Conservation (phyloP, 2,888 invertebrate genomes). For the Tenthredo notha region DNA sequence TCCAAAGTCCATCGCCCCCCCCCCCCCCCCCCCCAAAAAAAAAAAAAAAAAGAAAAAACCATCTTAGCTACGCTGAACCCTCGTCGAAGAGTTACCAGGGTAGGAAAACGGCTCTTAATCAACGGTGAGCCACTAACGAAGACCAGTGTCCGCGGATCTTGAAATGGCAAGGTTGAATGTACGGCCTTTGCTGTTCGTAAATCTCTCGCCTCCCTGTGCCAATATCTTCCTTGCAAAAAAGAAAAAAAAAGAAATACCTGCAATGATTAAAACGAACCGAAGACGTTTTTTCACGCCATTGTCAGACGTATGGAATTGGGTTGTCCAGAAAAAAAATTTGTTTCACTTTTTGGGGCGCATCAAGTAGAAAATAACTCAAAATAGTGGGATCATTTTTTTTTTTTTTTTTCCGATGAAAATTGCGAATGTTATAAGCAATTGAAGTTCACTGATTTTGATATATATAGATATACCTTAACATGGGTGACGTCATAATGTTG, state of each 20-base stretch:
- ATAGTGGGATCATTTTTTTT: no score
- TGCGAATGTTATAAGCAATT: no score
- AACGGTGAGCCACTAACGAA: conserved; percentile 13
- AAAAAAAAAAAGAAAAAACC: conserved; percentile 14
- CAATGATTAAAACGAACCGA: not conserved
- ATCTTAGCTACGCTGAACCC: conserved; percentile 5
- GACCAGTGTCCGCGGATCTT: conserved; percentile 8
- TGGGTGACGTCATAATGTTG: no score
- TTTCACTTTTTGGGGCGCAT: no score
- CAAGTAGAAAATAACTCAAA: no score
- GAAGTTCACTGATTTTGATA: no score
- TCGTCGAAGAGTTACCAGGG: not conserved
- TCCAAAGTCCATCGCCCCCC: not conserved
- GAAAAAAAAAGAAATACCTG: not conserved
- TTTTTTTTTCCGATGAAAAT: no score
- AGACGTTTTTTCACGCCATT: not conserved
- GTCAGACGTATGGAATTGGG: not conserved
- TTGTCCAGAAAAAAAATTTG: no score
- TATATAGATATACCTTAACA: no score
- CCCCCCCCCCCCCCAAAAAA: no score
- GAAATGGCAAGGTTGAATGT: not conserved
- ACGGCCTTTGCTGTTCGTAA: conserved; percentile 26
- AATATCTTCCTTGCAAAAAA: not conserved
- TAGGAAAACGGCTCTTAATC: conserved; percentile 3
- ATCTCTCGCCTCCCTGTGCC: conserved; percentile 10